These are phyloP conservation scores for Branchipolynoe longqiensis DNA, from an alignment of 2,888 invertebrate species.

Conservation along the genomic window DNA sequence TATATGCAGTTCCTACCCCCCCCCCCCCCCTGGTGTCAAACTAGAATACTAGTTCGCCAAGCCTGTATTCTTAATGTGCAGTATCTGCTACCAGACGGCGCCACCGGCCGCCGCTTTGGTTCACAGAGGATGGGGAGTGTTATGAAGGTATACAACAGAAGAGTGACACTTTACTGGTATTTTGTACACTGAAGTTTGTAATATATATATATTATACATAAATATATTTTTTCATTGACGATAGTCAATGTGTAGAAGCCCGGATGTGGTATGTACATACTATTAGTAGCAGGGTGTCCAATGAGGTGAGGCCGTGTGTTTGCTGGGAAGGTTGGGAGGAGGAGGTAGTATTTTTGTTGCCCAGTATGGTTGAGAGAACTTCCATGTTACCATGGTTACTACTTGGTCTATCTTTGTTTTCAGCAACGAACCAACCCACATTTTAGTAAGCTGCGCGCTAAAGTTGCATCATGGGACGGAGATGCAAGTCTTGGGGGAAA, in stretches of 20 bases:
- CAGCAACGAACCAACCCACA: not conserved
- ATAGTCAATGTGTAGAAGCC: slow-evolving; percentile 48
- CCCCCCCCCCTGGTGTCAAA: slow-evolving; percentile 18
- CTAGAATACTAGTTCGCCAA: not conserved
- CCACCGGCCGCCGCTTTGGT: not conserved
- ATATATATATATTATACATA: slow-evolving; percentile 58
- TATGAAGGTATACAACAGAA: slow-evolving; percentile 1
- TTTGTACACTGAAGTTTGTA: slow-evolving; percentile 57
- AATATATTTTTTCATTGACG: slow-evolving; percentile 56
- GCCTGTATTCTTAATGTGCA: slow-evolving; percentile 2
- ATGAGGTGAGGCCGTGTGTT: not conserved
- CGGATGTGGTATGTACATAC: slow-evolving; percentile 38
- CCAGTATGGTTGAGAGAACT: not conserved
- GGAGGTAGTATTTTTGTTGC: not conserved
- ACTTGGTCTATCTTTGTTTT: not conserved
- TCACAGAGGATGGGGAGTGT: not conserved
- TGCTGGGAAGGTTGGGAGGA: not conserved
- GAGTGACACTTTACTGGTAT: slow-evolving; percentile 55
- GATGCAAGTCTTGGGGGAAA: too few relatives aligned
- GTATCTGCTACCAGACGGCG: slow-evolving; percentile 21
- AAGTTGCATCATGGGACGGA: too few relatives aligned
- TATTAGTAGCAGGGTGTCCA: not conserved
- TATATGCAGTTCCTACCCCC: too few relatives aligned
- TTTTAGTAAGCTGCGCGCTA: not conserved
- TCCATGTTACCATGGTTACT: not conserved